phyloP scores from a whole-genome alignment of 2,797 vertebrate species.

The Chaetodon trifasciatus region DNA sequence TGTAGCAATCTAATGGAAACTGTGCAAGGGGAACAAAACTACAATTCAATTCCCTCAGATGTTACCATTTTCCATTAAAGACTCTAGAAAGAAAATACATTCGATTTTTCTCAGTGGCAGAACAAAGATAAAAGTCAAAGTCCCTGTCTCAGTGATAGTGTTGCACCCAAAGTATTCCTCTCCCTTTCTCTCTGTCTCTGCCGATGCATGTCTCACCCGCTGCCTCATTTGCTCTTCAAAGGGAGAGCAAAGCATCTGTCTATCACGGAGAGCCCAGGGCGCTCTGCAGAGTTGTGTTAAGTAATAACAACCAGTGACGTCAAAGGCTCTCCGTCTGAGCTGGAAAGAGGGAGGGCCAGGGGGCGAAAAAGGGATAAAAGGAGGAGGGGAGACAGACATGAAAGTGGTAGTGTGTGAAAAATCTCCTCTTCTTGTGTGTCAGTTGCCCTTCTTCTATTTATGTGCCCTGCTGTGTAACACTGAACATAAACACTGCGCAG shows the following conservation, averaged over 20 bases:
- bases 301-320: conserved; percentile 85
- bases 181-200: conserved; percentile 36
- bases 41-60: not conserved
- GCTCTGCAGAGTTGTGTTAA: conserved; percentile 83
- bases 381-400: conserved; percentile 45
- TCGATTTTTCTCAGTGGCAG: not conserved
- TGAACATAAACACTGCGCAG: conserved; percentile 16
- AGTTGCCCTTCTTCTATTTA: conserved; percentile 28
- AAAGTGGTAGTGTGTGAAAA: conserved; percentile 65
- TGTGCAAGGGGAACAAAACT: not conserved
- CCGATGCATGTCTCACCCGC: conserved; percentile 52
- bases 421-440: conserved; percentile 51
- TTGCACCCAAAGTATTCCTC: conserved; percentile 24
- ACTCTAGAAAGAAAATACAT: not conserved
- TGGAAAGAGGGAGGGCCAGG: conserved; percentile 52
- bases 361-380: conserved; percentile 33
- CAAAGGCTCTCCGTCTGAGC: conserved; percentile 80
- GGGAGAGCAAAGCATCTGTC: conserved; percentile 76
- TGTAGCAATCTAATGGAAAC: not conserved
- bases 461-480: conserved; percentile 16
- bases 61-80: not conserved
- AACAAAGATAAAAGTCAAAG: conserved; percentile 17
- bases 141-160: not conserved
- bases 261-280: conserved; percentile 78
- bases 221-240: conserved; percentile 78